phyloP scores from a whole-genome alignment of 2,113 vertebrate genomes.

The Stomatorhinus ivindoensis region DNA sequence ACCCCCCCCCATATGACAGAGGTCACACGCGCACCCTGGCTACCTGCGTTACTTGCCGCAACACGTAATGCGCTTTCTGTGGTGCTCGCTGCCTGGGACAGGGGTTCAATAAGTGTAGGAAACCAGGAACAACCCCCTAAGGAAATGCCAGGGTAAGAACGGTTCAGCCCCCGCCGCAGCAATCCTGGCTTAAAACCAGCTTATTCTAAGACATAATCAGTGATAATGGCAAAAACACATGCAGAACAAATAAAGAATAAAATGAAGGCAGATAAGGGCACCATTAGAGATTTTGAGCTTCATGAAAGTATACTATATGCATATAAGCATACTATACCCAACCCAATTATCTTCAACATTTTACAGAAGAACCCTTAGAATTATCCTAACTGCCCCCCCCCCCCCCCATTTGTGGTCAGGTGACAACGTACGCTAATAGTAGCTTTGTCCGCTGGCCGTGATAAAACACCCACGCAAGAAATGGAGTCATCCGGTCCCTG shows the following conservation, averaged over 20 bases:
- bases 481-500: neutral
- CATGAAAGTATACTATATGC: neutral
- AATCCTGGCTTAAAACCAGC: neutral
- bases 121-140: constrained; percentile 25
- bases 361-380: neutral
- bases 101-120: constrained; percentile 38
- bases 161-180: neutral
- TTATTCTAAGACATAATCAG: neutral
- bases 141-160: constrained; percentile 36
- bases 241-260: neutral
- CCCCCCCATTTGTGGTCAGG: neutral
- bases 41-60: constrained; percentile 31
- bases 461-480: neutral
- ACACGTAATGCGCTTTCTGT: constrained; percentile 30
- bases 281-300: neutral
- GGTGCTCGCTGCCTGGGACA: constrained; percentile 19
- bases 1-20: constrained; percentile 30
- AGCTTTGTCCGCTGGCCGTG: neutral
- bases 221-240: neutral
- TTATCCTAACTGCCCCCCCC: too few relatives aligned
- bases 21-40: constrained; percentile 50
- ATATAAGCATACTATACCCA: neutral
- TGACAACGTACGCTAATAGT: neutral
- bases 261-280: neutral
- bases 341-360: neutral